Evolutionary conservation across 2,888 invertebrate species (phyloP), one percentile per base, ranked within the genome.

Genomic region (Drosophila aldrichi): DNA sequence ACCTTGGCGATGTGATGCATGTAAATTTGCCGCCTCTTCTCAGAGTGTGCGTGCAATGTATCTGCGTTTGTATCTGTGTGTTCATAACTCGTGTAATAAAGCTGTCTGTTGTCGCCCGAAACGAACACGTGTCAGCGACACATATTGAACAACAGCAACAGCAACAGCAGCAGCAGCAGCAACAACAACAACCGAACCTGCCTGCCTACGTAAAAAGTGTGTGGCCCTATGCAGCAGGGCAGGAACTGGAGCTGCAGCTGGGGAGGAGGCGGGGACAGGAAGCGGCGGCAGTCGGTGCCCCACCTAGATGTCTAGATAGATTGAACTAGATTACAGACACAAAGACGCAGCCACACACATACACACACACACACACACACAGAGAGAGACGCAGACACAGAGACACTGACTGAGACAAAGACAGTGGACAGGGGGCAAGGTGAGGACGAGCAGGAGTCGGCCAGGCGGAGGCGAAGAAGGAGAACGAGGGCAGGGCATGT

Each of bases 121-220:
- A 74, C 60, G 77, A 83, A 81, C 77, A 79, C 77, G 86, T 83
- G 90, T 85, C 88, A 83, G 76, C 90, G 89, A 88, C 90, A 88
- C 88, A 77, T 79, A 80, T 79, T 61, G 68, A 72, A 64, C 65
- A 61, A 44, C 71, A 58, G 36, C 57, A 54, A 20, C 63, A 58
- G 20, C 59, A 63, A 9, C 54, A 58, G 40, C 56, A 55, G 46
- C 36, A 41, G 57, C 25, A 52, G n/a, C 44, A 40, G 12, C 58
- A 65, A 10, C 52, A 58, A 40, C 58, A 66, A n/a, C 41, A 41
- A 41, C 29, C 38, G 44, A 46, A 34, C 16, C n/a, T 9, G 36
- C 43, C 49, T 55, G 69, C 74, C 69, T 68, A 84, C 78, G 73
- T 63, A 73, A 77, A 70, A 73, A 73, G 36, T 54, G 52, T 58